Base-by-base conservation (phyloP, 2,888 invertebrate species). In the Anoncus sp. region DNA sequence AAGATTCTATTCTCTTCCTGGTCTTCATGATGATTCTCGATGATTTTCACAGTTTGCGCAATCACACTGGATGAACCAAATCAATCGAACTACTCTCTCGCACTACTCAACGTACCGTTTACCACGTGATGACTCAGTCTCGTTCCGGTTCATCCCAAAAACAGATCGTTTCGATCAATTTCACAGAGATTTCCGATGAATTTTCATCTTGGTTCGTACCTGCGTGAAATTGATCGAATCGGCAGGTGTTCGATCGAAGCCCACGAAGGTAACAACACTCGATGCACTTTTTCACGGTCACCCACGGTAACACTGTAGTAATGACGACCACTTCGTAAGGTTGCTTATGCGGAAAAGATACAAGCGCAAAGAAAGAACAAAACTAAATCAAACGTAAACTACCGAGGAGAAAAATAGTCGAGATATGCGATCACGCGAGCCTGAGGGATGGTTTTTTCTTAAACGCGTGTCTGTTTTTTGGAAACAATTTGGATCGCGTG, bases 401-500 rank as follows among this genome's bases (percentile, higher is more conserved):
- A 38, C 20, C 31, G 49, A 35, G 22, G 24, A 24, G 53, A 66
- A 38, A n/a, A 43, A 55, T 59, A 24, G 53, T 51, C 65, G n/a
- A 20, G 40, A 12, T 18, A 18, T 24, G 38, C 24, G 40, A 31
- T 31, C 18, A 31, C 18, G 27, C 24, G 55, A 65, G 22, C 22
- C 18, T 18, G 22, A 43, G 20, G 40, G 35, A 27, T 12, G 14
- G 62, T 31, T 18, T 16, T 24, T 43, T 10, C 35, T 18, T 10
- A 12, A 47, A 20, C 40, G 67, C 55, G 55, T 43, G 53, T 20
- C 18, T 18, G 51, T 18, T 47, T 59, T n/a, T 67, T 60, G 35
- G 16, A 75, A 71, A 53, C 43, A 35, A 62, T 69, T 74, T 79
- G 49, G 83, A 85, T 81, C 85, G 88, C 89, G 90, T 89, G 88